Evolutionary conservation across 2,888 invertebrate genomes (phyloP).

Genomic region (Thereva unica): DNA sequence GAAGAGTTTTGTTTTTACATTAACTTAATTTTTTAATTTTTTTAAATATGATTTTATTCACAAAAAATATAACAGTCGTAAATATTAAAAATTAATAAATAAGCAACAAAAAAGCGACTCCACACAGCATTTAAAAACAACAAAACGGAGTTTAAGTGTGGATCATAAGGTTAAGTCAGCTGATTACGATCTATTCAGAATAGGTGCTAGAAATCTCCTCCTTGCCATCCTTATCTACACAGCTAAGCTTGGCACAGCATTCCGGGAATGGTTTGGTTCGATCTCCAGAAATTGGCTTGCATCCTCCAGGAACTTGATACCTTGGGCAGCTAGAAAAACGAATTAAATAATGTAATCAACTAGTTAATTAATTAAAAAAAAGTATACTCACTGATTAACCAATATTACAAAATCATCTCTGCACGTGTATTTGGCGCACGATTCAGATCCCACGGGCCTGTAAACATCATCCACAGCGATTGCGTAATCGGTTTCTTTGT

Average conservation of each 20-base stretch:
- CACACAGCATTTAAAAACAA: no score
- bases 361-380: not conserved
- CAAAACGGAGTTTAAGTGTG: no score
- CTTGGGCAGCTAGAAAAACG: slow-evolving; percentile 24
- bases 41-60: no score
- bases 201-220: slow-evolving; percentile 24
- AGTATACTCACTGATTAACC: slow-evolving; percentile 27
- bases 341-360: not conserved
- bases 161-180: not conserved
- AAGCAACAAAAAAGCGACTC: no score
- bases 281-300: slow-evolving; percentile 19
- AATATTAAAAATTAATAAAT: no score
- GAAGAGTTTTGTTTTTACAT: no score
- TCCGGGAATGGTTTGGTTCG: slow-evolving; percentile 19
- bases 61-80: no score
- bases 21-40: no score
- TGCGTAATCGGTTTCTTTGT: slow-evolving; percentile 33
- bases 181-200: not conserved
- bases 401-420: slow-evolving; percentile 37
- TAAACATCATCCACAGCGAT: slow-evolving; percentile 32
- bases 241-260: slow-evolving; percentile 33
- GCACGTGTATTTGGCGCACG: slow-evolving; percentile 33
- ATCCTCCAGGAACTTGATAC: slow-evolving; percentile 31
- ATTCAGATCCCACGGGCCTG: slow-evolving; percentile 22
- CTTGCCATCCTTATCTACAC: slow-evolving; percentile 28